Evolutionary conservation across 2,888 invertebrate species (phyloP).

Genomic region (Drosophila monieri): DNA sequence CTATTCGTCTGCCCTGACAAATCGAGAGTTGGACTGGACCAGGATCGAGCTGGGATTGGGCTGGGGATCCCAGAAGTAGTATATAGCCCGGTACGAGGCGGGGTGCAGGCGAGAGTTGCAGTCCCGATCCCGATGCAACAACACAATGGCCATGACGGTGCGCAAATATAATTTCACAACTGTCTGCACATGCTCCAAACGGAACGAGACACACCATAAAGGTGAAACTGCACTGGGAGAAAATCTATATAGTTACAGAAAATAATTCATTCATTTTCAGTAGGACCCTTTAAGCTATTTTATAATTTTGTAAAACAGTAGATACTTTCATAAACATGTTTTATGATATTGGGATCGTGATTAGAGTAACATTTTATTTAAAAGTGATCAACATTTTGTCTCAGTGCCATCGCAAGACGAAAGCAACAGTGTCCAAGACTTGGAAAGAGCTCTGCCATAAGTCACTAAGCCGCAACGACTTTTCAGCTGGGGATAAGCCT

Average conservation of each 20-base stretch:
- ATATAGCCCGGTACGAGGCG: slow-evolving; percentile 12
- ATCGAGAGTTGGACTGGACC: slow-evolving; percentile 59
- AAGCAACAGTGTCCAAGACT: slow-evolving; percentile 25
- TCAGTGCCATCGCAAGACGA: slow-evolving; percentile 22
- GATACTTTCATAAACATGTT: too few relatives aligned
- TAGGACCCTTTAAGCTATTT: too few relatives aligned
- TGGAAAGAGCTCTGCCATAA: slow-evolving; percentile 60
- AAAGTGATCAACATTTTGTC: background rate
- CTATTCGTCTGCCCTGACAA: slow-evolving; percentile 82
- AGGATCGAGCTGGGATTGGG: slow-evolving; percentile 12
- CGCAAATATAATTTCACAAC: slow-evolving; percentile 82
- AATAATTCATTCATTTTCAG: too few relatives aligned
- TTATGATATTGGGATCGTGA: too few relatives aligned
- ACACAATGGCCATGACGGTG: slow-evolving; percentile 76
- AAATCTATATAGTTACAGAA: slow-evolving; percentile 1
- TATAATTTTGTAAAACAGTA: too few relatives aligned
- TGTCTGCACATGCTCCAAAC: slow-evolving; percentile 81
- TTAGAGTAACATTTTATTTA: too few relatives aligned
- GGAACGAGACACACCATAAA: slow-evolving; percentile 63
- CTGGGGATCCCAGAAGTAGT: background rate
- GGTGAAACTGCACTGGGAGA: slow-evolving; percentile 21
- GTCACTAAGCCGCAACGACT: slow-evolving; percentile 76
- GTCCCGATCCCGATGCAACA: slow-evolving; percentile 35
- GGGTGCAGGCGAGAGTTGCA: slow-evolving; percentile 5
- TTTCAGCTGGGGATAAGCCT: slow-evolving; percentile 58